Evolutionary conservation across 2,797 vertebrate genomes (phyloP).

Genomic region (Sitta carolinensis): DNA sequence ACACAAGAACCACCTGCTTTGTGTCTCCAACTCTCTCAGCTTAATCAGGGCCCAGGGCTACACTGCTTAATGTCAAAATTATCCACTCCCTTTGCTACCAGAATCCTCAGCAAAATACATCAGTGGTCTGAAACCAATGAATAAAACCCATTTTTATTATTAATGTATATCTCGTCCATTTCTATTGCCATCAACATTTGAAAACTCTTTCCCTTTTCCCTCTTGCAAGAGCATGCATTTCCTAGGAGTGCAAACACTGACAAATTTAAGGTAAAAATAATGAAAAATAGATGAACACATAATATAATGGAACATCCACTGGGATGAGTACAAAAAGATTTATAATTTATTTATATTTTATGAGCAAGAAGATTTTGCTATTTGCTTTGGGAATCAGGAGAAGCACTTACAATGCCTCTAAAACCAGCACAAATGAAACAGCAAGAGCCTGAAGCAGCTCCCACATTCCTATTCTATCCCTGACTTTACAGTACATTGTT

Average conservation of each 20-base stretch:
- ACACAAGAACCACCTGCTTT: background rate
- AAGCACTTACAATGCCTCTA: background rate
- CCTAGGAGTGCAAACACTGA: background rate
- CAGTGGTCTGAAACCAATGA: background rate
- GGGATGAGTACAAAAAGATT: background rate
- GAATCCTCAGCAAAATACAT: background rate
- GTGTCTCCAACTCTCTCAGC: background rate
- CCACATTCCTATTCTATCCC: background rate
- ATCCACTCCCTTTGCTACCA: background rate
- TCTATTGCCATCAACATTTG: background rate
- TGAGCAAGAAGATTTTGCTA: background rate
- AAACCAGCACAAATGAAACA: background rate
- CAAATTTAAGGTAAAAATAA: constrained; percentile 6
- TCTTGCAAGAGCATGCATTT: background rate
- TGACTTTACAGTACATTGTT: background rate
- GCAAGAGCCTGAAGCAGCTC: background rate
- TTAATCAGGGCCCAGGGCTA: background rate
- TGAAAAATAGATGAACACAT: constrained; percentile 9
- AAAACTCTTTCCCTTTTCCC: background rate
- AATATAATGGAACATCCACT: background rate
- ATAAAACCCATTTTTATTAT: background rate
- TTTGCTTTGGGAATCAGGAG: constrained; percentile 3
- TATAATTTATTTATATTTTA: constrained; percentile 28
- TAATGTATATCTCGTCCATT: background rate
- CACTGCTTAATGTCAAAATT: background rate